These are phyloP conservation scores for Crax fasciolata DNA, from an alignment of 2,797 vertebrate species.

Conservation along the genomic window DNA sequence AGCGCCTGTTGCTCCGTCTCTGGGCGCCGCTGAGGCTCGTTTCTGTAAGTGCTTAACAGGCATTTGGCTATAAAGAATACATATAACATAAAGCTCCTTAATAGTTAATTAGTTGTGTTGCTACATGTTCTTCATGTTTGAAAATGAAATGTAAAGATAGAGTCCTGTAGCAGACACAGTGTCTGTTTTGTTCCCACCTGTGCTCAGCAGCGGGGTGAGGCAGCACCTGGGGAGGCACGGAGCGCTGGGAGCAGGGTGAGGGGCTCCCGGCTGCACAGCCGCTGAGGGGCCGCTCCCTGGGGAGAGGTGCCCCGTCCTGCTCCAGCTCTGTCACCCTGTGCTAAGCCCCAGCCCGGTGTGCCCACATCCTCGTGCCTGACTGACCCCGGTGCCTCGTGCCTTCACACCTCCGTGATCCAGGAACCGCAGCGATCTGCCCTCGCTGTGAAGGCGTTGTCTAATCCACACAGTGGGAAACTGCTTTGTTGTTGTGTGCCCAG, in stretches of 20 bases:
- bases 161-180: not conserved
- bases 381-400: too few species aligned
- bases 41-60: not conserved
- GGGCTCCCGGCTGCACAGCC: too few species aligned
- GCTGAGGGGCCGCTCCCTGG: too few species aligned
- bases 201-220: not conserved
- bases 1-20: rapidly evolving
- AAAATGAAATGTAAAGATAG: not conserved
- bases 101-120: not conserved
- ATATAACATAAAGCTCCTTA: not conserved
- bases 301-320: too few species aligned
- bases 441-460: not conserved
- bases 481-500: not conserved
- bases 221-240: too few species aligned
- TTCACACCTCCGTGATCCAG: too few species aligned
- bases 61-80: not conserved
- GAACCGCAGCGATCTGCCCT: not conserved
- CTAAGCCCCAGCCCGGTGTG: too few species aligned
- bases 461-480: not conserved
- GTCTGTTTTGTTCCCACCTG: rapidly evolving
- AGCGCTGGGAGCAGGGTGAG: too few species aligned
- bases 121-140: not conserved
- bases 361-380: too few species aligned
- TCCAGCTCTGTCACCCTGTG: too few species aligned
- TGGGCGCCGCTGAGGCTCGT: rapidly evolving